phyloP scores from a whole-genome alignment of 2,888 invertebrate genomes.

The Cosmia pyralina region DNA sequence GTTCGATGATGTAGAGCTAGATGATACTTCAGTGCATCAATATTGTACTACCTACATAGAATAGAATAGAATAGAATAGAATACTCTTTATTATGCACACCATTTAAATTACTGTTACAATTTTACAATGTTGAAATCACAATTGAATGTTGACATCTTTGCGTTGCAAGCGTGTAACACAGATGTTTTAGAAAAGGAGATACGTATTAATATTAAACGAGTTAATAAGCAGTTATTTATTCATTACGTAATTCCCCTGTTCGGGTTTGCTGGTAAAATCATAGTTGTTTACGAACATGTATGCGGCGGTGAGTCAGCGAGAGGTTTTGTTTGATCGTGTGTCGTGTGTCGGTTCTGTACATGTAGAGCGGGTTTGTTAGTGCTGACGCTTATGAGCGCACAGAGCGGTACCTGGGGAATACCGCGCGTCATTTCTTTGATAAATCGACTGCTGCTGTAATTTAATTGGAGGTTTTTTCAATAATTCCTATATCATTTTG shows the following conservation, averaged over 20 bases:
- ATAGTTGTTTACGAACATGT: conserved; percentile 73
- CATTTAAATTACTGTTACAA: no score
- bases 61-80: no score
- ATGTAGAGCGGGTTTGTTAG: conserved; percentile 70
- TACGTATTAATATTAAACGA: conserved; percentile 30
- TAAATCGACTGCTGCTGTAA: conserved; percentile 67
- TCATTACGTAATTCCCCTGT: conserved; percentile 67
- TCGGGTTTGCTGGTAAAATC: conserved; percentile 68
- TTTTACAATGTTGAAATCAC: no score
- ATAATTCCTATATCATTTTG: conserved; percentile 43
- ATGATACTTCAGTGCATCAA: conserved; percentile 15
- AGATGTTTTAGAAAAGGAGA: conserved; percentile 8
- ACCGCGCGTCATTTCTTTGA: conserved; percentile 77
- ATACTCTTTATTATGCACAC: no score
- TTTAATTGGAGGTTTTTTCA: conserved; percentile 45
- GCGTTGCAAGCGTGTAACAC: conserved; percentile 19
- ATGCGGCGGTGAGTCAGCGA: conserved; percentile 76
- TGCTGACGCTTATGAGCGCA: conserved; percentile 49
- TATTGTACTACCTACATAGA: conserved; percentile 27
- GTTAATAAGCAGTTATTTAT: conserved; percentile 58
- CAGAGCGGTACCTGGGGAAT: conserved; percentile 75
- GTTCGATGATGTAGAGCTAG: conserved; percentile 17
- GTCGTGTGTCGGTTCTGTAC: conserved; percentile 74
- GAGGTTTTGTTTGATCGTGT: conserved; percentile 75
- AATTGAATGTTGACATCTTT: no score